phyloP scores from a whole-genome alignment of 1,140 invertebrate species.

The Drosophila ananassae region DNA sequence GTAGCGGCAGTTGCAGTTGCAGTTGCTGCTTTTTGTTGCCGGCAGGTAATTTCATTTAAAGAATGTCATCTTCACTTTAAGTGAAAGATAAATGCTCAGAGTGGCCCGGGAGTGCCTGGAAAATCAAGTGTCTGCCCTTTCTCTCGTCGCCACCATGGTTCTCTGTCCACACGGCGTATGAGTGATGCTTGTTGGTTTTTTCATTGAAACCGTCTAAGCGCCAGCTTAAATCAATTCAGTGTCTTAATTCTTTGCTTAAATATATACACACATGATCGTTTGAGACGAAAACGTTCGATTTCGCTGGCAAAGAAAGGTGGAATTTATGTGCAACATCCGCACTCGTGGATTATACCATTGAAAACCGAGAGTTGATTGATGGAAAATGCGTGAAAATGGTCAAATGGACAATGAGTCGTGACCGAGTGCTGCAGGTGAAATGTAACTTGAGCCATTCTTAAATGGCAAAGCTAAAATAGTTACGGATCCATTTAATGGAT shows the following conservation, averaged over 20 bases:
- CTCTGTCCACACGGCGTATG: conserved; percentile 61
- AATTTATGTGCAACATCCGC: conserved; percentile 47
- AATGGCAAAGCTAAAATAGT: background rate
- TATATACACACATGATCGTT: conserved; percentile 4
- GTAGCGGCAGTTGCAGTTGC: conserved; percentile 27
- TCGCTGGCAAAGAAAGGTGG: conserved; percentile 47
- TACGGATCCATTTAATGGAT: background rate
- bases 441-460: background rate
- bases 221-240: conserved; percentile 8
- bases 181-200: conserved; percentile 59
- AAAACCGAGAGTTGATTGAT: conserved; percentile 46
- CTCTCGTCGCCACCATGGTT: conserved; percentile 41
- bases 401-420: conserved; percentile 18
- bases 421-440: conserved; percentile 12
- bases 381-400: conserved; percentile 36
- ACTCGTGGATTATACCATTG: conserved; percentile 42
- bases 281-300: conserved; percentile 31
- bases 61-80: conserved; percentile 84
- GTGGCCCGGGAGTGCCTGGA: conserved; percentile 41
- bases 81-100: conserved; percentile 81
- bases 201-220: conserved; percentile 20
- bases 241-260: conserved; percentile 43
- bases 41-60: conserved; percentile 84
- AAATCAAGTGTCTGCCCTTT: conserved; percentile 63
- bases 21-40: conserved; percentile 64